Evolutionary conservation across 2,888 invertebrate genomes (phyloP).

Genomic region (Schizaphis graminum): DNA sequence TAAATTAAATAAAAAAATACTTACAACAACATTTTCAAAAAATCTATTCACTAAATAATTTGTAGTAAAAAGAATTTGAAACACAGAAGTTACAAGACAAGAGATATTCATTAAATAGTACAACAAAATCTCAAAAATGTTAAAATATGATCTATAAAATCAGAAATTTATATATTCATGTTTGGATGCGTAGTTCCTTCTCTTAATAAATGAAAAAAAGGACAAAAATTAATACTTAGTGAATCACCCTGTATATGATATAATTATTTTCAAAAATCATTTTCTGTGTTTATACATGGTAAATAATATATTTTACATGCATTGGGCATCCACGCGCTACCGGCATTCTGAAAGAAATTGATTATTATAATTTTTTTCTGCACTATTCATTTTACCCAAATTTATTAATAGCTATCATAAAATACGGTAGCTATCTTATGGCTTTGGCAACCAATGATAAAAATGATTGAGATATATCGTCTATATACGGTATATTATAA

Average conservation of each 20-base stretch:
- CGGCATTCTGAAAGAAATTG: neutral
- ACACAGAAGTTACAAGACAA: too few species aligned
- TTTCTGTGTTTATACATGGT: neutral
- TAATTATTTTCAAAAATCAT: constrained; percentile 39
- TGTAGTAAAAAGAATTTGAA: too few species aligned
- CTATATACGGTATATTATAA: neutral
- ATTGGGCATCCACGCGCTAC: neutral
- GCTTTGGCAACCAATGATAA: neutral
- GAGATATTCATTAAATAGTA: too few species aligned
- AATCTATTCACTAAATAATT: too few species aligned
- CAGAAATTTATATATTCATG: too few species aligned
- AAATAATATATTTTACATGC: neutral
- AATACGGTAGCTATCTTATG: constrained; percentile 15
- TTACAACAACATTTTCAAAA: too few species aligned
- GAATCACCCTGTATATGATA: neutral
- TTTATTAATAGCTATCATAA: neutral
- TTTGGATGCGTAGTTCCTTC: too few species aligned
- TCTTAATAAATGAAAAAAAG: too few species aligned
- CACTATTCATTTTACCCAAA: neutral
- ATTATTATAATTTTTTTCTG: constrained; percentile 21
- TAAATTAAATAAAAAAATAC: too few species aligned
- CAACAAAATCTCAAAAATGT: too few species aligned
- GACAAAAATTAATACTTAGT: too few species aligned
- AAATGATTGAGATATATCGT: neutral
- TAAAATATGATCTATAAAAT: too few species aligned